Conservation (phyloP, 2,113 vertebrate genomes). For the Bubalus kerabau region DNA sequence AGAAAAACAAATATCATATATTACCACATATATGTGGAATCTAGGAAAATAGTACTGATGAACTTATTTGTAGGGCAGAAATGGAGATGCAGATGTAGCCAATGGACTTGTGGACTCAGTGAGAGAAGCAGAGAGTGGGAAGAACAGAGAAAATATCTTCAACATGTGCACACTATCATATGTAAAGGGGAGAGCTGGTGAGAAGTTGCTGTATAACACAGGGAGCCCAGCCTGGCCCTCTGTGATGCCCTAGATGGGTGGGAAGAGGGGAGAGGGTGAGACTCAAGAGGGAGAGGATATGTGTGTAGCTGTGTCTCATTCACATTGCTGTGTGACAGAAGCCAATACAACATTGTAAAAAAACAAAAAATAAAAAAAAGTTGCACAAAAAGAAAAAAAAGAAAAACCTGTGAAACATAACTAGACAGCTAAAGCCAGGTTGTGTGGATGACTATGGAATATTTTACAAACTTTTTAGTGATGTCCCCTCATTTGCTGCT, state of each 20-base stretch:
- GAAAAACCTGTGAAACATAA: background rate
- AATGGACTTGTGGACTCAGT: background rate
- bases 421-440: background rate
- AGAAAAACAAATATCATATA: background rate
- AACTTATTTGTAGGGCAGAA: background rate
- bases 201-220: background rate
- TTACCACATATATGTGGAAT: background rate
- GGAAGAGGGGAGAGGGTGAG: background rate
- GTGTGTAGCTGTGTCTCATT: background rate
- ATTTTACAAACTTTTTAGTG: background rate
- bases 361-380: background rate
- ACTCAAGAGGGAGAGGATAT: background rate
- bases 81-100: background rate
- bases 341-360: background rate
- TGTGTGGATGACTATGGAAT: background rate
- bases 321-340: background rate
- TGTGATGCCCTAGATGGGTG: background rate
- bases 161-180: background rate
- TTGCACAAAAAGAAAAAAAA: background rate
- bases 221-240: background rate
- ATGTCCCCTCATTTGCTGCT: background rate
- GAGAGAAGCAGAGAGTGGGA: background rate
- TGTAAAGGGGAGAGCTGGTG: background rate
- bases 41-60: background rate
- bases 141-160: background rate